Evolutionary conservation across 2,888 invertebrate genomes (phyloP).

Genomic region (Pseudococcus longispinus): DNA sequence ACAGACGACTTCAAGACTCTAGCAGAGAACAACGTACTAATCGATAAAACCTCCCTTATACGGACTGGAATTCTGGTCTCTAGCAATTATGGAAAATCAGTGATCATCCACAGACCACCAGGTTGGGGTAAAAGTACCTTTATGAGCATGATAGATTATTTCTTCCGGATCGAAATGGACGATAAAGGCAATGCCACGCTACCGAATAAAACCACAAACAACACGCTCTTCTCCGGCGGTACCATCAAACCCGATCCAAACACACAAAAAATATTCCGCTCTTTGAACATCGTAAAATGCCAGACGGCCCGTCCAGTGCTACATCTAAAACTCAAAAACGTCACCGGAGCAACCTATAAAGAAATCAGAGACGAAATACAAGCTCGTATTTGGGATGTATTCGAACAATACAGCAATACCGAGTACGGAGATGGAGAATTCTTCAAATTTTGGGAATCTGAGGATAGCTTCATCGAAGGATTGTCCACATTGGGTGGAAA

Average conservation of each 20-base stretch:
- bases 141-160: not conserved
- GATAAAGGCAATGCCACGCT: not conserved
- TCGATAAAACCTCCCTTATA: not conserved
- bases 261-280: not conserved
- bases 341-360: not conserved
- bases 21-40: not conserved
- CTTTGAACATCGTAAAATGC: not conserved
- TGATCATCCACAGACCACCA: not conserved
- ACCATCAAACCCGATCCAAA: not conserved
- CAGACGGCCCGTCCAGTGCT: not conserved
- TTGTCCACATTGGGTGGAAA: not conserved
- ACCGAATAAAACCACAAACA: not conserved
- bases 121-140: not conserved
- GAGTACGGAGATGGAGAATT: not conserved
- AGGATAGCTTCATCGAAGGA: not conserved
- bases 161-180: not conserved
- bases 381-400: not conserved
- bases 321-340: not conserved
- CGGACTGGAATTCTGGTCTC: not conserved
- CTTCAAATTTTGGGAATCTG: not conserved
- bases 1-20: not conserved
- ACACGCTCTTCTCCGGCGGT: not conserved
- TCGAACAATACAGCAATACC: too few species aligned
- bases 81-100: not conserved
- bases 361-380: not conserved